Base-by-base conservation (phyloP, 1,140 invertebrate genomes). In the Hylaeus anthracinus region DNA sequence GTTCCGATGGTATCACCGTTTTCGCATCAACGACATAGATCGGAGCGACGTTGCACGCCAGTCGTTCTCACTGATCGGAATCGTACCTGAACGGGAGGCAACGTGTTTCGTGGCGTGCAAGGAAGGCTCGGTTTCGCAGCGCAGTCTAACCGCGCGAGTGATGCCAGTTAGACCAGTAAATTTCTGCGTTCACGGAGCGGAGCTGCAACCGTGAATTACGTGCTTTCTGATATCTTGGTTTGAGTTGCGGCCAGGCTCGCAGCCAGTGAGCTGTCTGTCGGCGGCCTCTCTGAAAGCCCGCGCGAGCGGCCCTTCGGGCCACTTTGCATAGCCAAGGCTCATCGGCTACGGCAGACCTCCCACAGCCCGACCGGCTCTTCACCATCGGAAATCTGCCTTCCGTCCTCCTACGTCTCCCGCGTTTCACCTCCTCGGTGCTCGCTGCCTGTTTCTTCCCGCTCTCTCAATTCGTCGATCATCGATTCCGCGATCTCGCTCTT, bases 311-410 rank as follows among this genome's bases (percentile, higher is more conserved):
- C 88, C 91, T 90, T 83, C 86, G 87, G 90, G 91, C 85, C 90
- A 91, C 91, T 91, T 92, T 92, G 86, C 89, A 91, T 90, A 92
- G 87, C 89, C 81, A 73, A 90, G 85, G 84, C 90, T 89, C 90
- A 87, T 90, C 90, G 90, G 88, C 87, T 87, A 85, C 86, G 84
- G 80, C 76, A 72, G 91, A 92, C 90, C 91, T 91, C 91, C 90
- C 91, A 91, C 90, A 88, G 86, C 77, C 70, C 88, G 86, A 88
- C 86, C 86, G 85, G 87, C 88, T 80, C 81, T 83, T 83, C 86
- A 81, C 76, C 82, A 85, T 89, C 84, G 83, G 70, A 82, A 81
- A 89, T 81, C 69, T 88, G 70, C 85, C 79, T 66, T 78, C 71
- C 55, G 26, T 26, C 26, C 37, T 26, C 70, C 69, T 84, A 61